Base-by-base conservation (phyloP, 2,888 invertebrate genomes). In the Lasius platythorax region DNA sequence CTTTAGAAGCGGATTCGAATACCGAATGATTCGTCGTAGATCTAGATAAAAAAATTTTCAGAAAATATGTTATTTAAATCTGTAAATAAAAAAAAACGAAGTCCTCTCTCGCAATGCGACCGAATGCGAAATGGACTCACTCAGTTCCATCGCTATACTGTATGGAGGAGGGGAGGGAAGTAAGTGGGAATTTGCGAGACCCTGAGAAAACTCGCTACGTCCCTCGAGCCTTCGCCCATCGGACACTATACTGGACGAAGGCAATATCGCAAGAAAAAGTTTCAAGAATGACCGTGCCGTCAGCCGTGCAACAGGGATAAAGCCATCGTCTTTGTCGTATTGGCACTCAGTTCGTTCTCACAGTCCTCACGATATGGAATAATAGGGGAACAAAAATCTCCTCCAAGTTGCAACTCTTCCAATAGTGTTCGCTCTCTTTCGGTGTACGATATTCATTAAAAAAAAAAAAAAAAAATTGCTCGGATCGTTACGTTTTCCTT, bases 331-430 rank as follows among this genome's bases (percentile, higher is more conserved):
- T 61, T 74, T 53, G 43, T n/a, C 8, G 28, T 28, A 46, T 63
- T 8, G 40, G 58, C 66, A 67, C 61, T 86, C 85, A 84, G 85
- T 89, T 40, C 40, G 58, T 53, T 64, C 30, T 18, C 30, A 56
- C 28, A 67, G 63, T 61, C 37, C 50, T 43, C 40, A 40, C 56
- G 70, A 64, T 61, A 83, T 87, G 73, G 56, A 56, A 75, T 64
- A 46, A 64, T 63, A 75, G 83, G 61, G 23, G 23, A 23, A 82
- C 53, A 28, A 64, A 66, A n/a, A 30, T 50, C 15, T 78, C 56
- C 9, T 30, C 1, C 28, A 53, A 50, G 82, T 66, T n/a, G 15
- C 30, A n/a, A 61, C 66, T 58, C 23, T 61, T 66, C 30, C 9
- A 6, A 61, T 28, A 58, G 73, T 73, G 58, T 28, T 18, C 18